phyloP scores from a whole-genome alignment of 2,797 vertebrate genomes.

The Lithobates pipiens region DNA sequence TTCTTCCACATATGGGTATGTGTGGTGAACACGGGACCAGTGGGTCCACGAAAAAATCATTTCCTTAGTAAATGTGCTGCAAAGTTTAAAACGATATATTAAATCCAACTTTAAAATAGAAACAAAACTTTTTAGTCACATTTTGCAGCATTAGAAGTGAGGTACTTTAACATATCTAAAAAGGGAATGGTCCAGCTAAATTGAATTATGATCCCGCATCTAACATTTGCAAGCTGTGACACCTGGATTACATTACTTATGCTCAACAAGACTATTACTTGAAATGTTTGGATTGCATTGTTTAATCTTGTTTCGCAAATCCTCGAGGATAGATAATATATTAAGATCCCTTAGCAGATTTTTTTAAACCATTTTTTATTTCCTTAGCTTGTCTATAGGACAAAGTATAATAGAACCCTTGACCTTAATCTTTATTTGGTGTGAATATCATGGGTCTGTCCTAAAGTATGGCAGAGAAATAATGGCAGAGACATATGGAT shows the following conservation, averaged over 20 bases:
- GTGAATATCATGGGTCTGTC: constrained; percentile 45
- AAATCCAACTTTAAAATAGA: not conserved
- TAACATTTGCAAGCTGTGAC: constrained; percentile 23
- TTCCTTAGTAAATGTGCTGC: no score
- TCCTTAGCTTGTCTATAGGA: constrained; percentile 24
- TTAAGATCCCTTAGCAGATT: constrained; percentile 24
- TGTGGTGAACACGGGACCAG: no score
- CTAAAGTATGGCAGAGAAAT: constrained; percentile 50
- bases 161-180: not conserved
- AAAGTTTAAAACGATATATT: no score
- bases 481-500: constrained; percentile 48
- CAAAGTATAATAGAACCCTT: constrained; percentile 41
- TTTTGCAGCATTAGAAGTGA: not conserved
- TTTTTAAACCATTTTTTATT: constrained; percentile 27
- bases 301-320: constrained; percentile 37
- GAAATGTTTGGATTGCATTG: constrained; percentile 26
- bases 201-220: not conserved
- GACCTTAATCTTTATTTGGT: constrained; percentile 52
- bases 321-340: constrained; percentile 34
- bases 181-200: not conserved
- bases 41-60: no score
- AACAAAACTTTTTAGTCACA: not conserved
- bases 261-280: not conserved
- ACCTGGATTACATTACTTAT: constrained; percentile 27
- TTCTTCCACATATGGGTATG: no score